These are phyloP conservation scores for Brachionus calyciflorus DNA, from an alignment of 1,140 invertebrate species.

Conservation along the genomic window DNA sequence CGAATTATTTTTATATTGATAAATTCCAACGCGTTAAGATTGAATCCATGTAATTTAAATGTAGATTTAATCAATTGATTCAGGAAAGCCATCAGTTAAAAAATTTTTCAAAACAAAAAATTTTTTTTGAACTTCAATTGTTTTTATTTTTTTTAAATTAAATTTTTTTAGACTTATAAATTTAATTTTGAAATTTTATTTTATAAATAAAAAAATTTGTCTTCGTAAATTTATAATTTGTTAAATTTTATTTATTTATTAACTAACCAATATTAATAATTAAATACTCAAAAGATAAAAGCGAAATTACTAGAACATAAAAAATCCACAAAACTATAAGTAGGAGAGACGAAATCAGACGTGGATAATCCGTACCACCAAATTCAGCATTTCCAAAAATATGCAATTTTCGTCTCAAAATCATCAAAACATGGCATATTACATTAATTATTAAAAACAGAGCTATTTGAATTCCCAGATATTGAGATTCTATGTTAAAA, in stretches of 20 bases:
- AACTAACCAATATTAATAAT: neutral
- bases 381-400: neutral
- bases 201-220: neutral
- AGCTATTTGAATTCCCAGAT: neutral
- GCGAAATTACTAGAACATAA: neutral
- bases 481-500: neutral
- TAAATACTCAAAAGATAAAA: neutral
- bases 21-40: constrained; percentile 32
- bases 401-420: neutral
- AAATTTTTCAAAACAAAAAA: neutral
- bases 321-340: neutral
- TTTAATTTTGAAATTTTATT: too few species aligned
- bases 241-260: too few species aligned
- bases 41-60: constrained; percentile 28
- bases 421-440: neutral
- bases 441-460: neutral
- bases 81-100: neutral
- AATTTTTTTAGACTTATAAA: too few species aligned
- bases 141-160: too few species aligned
- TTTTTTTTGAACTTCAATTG: neutral
- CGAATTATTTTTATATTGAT: neutral
- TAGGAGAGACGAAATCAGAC: neutral
- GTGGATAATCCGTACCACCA: neutral
- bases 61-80: constrained; percentile 34
- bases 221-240: too few species aligned